Conservation (phyloP, 1,140 invertebrate species). For the Brachionus rubens region DNA sequence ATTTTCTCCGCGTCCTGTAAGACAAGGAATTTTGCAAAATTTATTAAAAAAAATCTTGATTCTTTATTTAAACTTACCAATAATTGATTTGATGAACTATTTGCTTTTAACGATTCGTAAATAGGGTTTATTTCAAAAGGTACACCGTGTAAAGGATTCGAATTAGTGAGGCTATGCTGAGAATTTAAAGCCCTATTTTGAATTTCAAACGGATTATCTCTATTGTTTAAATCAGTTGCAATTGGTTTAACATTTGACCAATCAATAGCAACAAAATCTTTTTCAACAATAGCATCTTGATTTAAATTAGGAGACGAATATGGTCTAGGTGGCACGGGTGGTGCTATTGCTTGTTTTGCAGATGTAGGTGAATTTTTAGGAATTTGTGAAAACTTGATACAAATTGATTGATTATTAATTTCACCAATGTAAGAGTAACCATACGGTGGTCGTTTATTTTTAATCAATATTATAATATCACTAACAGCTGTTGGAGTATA, state of each 20-base stretch:
- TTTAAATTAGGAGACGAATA: neutral
- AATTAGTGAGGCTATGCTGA: neutral
- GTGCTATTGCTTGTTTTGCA: neutral
- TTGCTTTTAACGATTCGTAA: constrained; percentile 13
- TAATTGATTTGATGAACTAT: neutral
- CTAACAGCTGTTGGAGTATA: constrained; percentile 36
- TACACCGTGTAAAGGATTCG: constrained; percentile 22
- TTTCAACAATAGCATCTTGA: constrained; percentile 3
- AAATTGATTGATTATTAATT: constrained; percentile 42
- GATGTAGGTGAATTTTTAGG: neutral
- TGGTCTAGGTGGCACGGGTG: constrained; percentile 40
- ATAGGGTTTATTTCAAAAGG: constrained; percentile 42
- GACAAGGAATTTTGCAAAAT: neutral
- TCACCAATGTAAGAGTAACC: constrained; percentile 44
- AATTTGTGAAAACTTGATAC: constrained; percentile 38
- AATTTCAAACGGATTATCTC: neutral
- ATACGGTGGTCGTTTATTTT: constrained; percentile 1
- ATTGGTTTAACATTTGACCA: neutral
- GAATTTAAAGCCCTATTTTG: neutral
- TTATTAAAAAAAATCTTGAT: neutral
- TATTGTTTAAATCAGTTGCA: neutral
- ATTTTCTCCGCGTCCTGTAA: constrained; percentile 10
- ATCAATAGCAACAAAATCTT: neutral
- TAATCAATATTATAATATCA: constrained; percentile 32
- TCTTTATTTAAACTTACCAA: neutral